phyloP scores from a whole-genome alignment of 2,797 vertebrate species.

The Synaphobranchus kaupii region DNA sequence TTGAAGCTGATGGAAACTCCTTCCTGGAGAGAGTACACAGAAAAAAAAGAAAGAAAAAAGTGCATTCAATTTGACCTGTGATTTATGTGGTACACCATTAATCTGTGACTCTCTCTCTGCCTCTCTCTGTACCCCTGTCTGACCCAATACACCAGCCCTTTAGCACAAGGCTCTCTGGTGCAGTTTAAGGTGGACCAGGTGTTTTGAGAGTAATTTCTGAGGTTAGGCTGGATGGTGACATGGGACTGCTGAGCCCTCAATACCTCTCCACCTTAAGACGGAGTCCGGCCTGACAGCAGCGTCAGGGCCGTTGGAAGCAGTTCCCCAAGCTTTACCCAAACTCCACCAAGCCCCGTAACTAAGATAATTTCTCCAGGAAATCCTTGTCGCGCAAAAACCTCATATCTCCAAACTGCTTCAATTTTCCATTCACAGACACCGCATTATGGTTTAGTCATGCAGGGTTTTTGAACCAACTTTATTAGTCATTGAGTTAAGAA shows the following conservation, averaged over 20 bases:
- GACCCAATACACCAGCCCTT: background rate
- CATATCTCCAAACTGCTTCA: background rate
- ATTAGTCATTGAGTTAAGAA: background rate
- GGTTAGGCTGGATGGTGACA: background rate
- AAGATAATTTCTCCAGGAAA: background rate
- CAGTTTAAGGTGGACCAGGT: background rate
- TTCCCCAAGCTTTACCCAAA: background rate
- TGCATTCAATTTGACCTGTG: too few relatives aligned
- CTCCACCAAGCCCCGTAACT: background rate
- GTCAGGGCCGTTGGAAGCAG: background rate
- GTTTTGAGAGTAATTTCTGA: background rate
- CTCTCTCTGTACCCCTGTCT: background rate
- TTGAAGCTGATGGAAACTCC: conserved; percentile 22
- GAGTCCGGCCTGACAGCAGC: background rate
- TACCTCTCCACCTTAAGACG: background rate
- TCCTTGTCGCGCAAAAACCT: background rate
- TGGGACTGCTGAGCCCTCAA: background rate
- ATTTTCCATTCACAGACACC: too few relatives aligned
- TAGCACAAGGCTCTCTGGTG: background rate
- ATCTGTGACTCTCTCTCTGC: background rate
- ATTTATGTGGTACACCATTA: background rate
- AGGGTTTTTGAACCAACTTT: background rate
- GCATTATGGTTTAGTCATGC: background rate
- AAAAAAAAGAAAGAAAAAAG: background rate
- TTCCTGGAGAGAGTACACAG: background rate